These are phyloP conservation scores for Cladorhizidae sp. DNA, from an alignment of 37 sponge, comb jelly and placozoan species.

Conservation along the genomic window DNA sequence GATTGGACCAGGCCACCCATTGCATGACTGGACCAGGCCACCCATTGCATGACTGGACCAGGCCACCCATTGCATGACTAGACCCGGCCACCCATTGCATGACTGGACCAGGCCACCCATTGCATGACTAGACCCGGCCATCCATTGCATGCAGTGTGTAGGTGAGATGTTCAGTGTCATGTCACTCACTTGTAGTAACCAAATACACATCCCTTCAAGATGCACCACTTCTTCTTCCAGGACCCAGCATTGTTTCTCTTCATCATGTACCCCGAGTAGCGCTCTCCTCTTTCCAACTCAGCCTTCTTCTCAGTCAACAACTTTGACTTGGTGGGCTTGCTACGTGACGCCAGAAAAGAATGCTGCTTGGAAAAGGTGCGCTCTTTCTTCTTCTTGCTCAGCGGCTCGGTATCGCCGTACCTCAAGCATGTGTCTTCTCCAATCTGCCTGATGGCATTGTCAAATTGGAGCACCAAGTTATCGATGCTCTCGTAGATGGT, in stretches of 20 bases:
- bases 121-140: too few species aligned
- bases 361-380: constrained; percentile 6
- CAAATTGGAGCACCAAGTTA: constrained; percentile 56
- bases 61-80: too few species aligned
- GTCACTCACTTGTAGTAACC: constrained; percentile 68
- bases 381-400: constrained; percentile 47
- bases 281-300: constrained; percentile 53
- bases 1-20: too few species aligned
- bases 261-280: constrained; percentile 46
- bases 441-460: constrained; percentile 44
- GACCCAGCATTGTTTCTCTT: constrained; percentile 62
- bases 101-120: too few species aligned
- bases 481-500: constrained; percentile 71
- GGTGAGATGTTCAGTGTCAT: not conserved
- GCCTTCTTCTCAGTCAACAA: constrained; percentile 20
- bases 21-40: too few species aligned
- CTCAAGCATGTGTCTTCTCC: constrained; percentile 26
- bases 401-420: not conserved
- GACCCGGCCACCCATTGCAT: too few species aligned
- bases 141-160: constrained; percentile 3
- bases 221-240: constrained; percentile 81
- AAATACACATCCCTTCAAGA: constrained; percentile 64
- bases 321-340: constrained; percentile 22
- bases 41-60: too few species aligned
- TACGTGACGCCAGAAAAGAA: constrained; percentile 1